Evolutionary conservation across 1,140 invertebrate genomes (phyloP), one percentile per base, ranked within the genome.

Genomic region (Eumaeus atala): DNA sequence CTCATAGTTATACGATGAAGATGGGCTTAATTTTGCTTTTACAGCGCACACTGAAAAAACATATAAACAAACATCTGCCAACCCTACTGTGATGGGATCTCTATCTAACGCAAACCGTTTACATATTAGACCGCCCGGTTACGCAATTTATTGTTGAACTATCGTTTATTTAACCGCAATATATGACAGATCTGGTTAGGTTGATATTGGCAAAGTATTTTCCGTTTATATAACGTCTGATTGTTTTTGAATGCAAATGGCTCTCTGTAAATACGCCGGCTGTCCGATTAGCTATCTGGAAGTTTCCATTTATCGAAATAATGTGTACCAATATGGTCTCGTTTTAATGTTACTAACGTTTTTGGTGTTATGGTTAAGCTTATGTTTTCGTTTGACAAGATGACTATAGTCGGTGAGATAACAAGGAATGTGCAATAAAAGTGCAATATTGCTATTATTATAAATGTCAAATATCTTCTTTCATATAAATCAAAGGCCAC

Each of bases 191-290:
- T 67, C 76, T 85, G 77, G 76, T 79, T 77, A 74, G 62, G 68
- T 66, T 66, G 67, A 77, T 72, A 71, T 66, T 66, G 68, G 66
- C 59, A 61, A 61, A 70, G 67, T 71, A 75, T 74, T 77, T 74
- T 70, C 72, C 62, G 68, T 74, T 75, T 71, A 59, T 64, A 70
- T 62, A 61, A 56, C 51, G 52, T 69, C 58, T 74, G 70, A 77
- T 77, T 80, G 77, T 81, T 77, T 77, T 65, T 76, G 61, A 69
- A 84, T 81, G 75, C 71, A 80, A 82, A 77, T 82, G 51, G 53
- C 48, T 54, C 53, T 68, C 70, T 74, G 70, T 77, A 77, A 77
- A 81, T 74, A 83, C 76, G 62, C 52, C 48, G 47, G 54, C 62
- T 72, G 65, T 64, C 64, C 55, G 74, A 75, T 75, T 76, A 82